A percentile compares a stretch with the other conserved stretches of the same genome.
Evolutionary conservation across 2,888 invertebrate genomes (phyloP).

Genomic region (Caenorhabditis angaria): DNA sequence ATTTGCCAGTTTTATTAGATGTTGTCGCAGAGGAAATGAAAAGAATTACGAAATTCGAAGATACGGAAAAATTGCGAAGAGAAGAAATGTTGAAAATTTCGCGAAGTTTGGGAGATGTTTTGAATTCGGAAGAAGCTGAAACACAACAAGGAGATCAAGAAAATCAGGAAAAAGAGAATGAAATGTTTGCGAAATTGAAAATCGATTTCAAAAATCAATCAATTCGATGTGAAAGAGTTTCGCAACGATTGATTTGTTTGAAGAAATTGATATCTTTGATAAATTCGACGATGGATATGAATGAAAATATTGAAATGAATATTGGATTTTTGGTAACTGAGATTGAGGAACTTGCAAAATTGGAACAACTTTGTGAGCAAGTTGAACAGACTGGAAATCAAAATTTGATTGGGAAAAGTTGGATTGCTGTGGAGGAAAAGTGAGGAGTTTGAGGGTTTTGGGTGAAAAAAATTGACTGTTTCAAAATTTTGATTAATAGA

Average conservation of each 20-base stretch:
- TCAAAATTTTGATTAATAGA: no score
- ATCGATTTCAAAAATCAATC: slow-evolving; percentile 53
- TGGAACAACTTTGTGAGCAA: slow-evolving; percentile 46
- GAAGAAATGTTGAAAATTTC: slow-evolving; percentile 44
- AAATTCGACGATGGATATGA: slow-evolving; percentile 34
- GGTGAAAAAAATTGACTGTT: not conserved
- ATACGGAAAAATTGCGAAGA: slow-evolving; percentile 36
- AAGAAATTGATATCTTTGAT: slow-evolving; percentile 42
- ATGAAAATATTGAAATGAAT: slow-evolving; percentile 36
- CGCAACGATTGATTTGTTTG: slow-evolving; percentile 41
- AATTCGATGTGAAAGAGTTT: slow-evolving; percentile 49
- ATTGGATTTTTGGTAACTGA: slow-evolving; percentile 34
- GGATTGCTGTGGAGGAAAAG: slow-evolving; percentile 50
- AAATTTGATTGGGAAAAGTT: slow-evolving; percentile 47
- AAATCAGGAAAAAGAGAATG: slow-evolving; percentile 29
- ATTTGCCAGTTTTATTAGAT: slow-evolving; percentile 37
- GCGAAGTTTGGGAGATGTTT: slow-evolving; percentile 25
- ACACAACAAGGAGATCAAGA: not conserved
- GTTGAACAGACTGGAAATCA: slow-evolving; percentile 40
- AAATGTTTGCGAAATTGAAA: slow-evolving; percentile 45
- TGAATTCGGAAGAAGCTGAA: slow-evolving; percentile 16
- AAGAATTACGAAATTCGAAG: slow-evolving; percentile 45
- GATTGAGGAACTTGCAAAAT: slow-evolving; percentile 35
- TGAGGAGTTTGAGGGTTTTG: not conserved
- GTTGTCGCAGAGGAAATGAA: slow-evolving; percentile 44